Conservation (phyloP, 2,888 invertebrate species). For the Drosophila atroscutellata region DNA sequence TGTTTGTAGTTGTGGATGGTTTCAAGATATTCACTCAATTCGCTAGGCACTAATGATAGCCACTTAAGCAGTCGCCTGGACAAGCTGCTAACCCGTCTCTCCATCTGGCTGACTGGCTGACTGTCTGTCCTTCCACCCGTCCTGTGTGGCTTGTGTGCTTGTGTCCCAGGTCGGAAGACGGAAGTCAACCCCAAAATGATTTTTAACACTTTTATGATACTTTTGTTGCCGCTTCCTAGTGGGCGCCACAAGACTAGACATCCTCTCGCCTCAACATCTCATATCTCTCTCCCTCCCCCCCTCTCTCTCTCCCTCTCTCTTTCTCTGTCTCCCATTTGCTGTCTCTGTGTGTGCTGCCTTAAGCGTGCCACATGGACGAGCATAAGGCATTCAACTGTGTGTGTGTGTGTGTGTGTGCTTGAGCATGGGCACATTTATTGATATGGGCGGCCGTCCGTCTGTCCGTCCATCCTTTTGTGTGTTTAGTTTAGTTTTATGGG, state of each 20-base stretch:
- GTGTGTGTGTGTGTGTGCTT: slow-evolving; percentile 2
- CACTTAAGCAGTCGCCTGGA: slow-evolving; percentile 12
- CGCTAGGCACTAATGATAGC: slow-evolving; percentile 10
- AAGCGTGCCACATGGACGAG: slow-evolving; percentile 52
- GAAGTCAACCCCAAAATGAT: slow-evolving; percentile 76
- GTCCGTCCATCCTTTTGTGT: slow-evolving; percentile 11
- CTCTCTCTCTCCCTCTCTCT: neutral
- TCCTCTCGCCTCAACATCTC: slow-evolving; percentile 3
- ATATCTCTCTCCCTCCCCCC: neutral
- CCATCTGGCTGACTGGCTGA: neutral
- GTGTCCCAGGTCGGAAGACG: slow-evolving; percentile 50
- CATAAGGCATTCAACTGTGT: slow-evolving; percentile 50
- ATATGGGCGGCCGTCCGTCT: slow-evolving; percentile 38
- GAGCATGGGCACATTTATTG: slow-evolving; percentile 52
- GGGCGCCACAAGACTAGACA: slow-evolving; percentile 34
- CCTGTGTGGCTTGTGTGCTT: neutral
- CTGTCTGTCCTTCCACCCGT: neutral
- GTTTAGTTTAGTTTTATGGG: slow-evolving; percentile 73
- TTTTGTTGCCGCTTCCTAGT: slow-evolving; percentile 52
- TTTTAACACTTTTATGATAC: slow-evolving; percentile 74
- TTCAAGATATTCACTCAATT: slow-evolving; percentile 1
- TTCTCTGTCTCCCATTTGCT: neutral
- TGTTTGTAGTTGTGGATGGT: neutral
- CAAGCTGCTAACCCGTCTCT: neutral
- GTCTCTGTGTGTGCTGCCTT: neutral